phyloP scores from a whole-genome alignment of 2,797 vertebrate species.

The Neosilurus hyrtlii region DNA sequence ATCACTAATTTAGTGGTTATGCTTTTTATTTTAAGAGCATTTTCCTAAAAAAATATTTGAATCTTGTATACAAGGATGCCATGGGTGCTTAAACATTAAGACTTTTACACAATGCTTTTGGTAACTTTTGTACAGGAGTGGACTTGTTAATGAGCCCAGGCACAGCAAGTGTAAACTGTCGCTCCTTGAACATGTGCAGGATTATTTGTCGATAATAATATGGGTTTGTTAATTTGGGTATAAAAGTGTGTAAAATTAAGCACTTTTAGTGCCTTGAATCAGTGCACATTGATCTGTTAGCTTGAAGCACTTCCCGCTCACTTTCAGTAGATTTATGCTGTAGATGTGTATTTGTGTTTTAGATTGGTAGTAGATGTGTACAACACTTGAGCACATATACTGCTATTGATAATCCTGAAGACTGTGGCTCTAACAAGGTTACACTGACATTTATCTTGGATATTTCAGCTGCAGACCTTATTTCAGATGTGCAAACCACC shows the following conservation, averaged over 20 bases:
- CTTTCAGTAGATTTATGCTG: neutral
- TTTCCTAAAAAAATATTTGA: neutral
- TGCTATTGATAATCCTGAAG: no score
- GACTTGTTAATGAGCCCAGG: neutral
- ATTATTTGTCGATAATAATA: neutral
- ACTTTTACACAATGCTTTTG: neutral
- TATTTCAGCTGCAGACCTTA: neutral
- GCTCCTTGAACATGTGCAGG: neutral
- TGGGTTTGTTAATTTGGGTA: no score
- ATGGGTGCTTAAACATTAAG: neutral
- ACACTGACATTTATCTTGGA: neutral
- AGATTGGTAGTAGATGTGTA: neutral
- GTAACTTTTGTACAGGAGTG: neutral
- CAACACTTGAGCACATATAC: neutral
- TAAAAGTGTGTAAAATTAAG: neutral
- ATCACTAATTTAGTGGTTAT: neutral
- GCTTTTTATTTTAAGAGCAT: neutral
- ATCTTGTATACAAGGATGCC: neutral
- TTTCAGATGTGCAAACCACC: neutral
- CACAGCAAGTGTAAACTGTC: neutral
- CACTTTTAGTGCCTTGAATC: neutral
- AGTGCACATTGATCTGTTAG: conserved; percentile 1
- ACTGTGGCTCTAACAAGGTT: neutral
- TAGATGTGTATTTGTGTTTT: neutral
- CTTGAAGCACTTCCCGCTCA: neutral